Evolutionary conservation across 2,797 vertebrate species (phyloP).

Genomic region (Leptodactylus fallax): DNA sequence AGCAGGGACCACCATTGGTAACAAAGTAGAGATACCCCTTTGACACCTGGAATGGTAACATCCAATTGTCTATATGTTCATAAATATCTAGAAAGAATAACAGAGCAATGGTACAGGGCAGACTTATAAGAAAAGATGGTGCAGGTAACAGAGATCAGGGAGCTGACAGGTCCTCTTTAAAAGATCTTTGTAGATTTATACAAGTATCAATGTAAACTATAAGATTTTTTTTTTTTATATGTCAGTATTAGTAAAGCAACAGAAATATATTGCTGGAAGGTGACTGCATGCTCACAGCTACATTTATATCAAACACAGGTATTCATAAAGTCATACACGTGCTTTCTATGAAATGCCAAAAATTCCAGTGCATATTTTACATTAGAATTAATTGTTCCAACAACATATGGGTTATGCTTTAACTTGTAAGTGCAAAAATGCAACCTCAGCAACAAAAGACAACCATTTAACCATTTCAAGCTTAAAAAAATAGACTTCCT

Average conservation of each 20-base stretch:
- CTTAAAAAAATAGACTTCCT: background rate
- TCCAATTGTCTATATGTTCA: too few relatives aligned
- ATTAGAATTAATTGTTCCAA: conserved; percentile 65
- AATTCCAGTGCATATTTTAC: conserved; percentile 73
- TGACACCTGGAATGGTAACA: too few relatives aligned
- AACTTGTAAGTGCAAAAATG: conserved; percentile 70
- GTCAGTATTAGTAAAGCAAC: background rate
- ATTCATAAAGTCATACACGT: conserved; percentile 21
- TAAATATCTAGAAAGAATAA: too few relatives aligned
- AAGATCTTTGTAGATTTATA: background rate
- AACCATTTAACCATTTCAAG: conserved; percentile 35
- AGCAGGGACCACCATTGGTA: too few relatives aligned
- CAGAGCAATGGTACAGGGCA: too few relatives aligned
- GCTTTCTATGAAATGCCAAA: conserved; percentile 70
- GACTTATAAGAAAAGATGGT: too few relatives aligned
- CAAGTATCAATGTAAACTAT: background rate
- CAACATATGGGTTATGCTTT: conserved; percentile 67
- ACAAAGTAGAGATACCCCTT: too few relatives aligned
- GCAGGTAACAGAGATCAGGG: too few relatives aligned
- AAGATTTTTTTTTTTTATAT: too few relatives aligned
- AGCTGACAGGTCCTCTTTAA: too few relatives aligned
- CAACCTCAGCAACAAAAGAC: conserved; percentile 61
- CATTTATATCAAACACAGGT: background rate
- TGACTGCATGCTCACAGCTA: background rate
- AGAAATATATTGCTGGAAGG: background rate